Conservation (phyloP, 2,797 vertebrate genomes). For the Morus bassanus region DNA sequence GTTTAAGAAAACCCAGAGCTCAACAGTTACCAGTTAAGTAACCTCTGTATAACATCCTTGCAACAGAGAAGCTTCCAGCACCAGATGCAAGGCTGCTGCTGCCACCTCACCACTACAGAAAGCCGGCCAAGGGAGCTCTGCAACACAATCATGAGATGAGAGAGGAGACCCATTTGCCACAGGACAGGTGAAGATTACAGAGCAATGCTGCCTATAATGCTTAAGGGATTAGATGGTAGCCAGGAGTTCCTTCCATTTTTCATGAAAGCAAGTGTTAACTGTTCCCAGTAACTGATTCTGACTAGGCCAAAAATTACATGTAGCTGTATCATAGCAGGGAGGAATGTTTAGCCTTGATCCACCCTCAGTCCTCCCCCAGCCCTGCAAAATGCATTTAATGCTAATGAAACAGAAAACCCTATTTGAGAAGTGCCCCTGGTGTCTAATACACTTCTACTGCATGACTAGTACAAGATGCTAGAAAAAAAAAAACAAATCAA, state of each 20-base stretch:
- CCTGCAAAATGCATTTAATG: not conserved
- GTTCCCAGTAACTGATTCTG: not conserved
- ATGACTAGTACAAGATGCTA: not conserved
- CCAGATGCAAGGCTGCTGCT: not conserved
- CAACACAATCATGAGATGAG: not conserved
- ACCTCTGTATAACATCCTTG: not conserved
- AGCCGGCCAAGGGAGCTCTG: not conserved
- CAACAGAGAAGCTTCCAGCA: not conserved
- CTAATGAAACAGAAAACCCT: not conserved
- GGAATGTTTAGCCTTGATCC: not conserved
- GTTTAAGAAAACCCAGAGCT: not conserved
- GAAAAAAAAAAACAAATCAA: not conserved
- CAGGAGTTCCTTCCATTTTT: not conserved
- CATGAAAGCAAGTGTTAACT: not conserved
- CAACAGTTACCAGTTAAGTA: not conserved
- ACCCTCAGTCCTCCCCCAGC: not conserved
- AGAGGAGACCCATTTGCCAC: not conserved
- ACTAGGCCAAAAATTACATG: not conserved
- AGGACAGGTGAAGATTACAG: not conserved
- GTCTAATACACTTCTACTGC: not conserved
- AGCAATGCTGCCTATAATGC: not conserved
- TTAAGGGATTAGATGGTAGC: not conserved
- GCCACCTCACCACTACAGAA: not conserved
- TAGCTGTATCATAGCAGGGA: not conserved
- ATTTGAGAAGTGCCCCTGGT: not conserved